Evolutionary conservation across 1,140 invertebrate species (phyloP).

Genomic region (Eufriesea mexicana): DNA sequence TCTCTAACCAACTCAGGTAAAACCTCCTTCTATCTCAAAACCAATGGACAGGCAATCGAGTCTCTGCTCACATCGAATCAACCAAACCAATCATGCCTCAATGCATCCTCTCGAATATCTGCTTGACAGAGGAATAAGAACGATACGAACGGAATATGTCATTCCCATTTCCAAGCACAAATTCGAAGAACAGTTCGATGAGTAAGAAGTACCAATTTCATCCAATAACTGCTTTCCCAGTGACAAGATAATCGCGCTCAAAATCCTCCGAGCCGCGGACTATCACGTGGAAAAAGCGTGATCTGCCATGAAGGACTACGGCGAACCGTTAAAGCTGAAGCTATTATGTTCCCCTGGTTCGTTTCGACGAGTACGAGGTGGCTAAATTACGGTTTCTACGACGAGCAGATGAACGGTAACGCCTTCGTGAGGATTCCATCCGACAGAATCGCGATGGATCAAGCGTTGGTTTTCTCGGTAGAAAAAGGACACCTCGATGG

Average conservation of each 20-base stretch:
- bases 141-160: too few relatives aligned
- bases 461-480: not conserved
- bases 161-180: not conserved
- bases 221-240: not conserved
- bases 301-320: slow-evolving; percentile 1
- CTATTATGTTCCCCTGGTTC: slow-evolving; percentile 13
- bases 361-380: slow-evolving; percentile 2
- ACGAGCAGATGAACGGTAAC: slow-evolving; percentile 50
- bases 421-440: slow-evolving; percentile 36
- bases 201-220: not conserved
- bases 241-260: slow-evolving; percentile 17
- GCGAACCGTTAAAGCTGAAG: slow-evolving; percentile 31
- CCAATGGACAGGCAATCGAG: too few relatives aligned
- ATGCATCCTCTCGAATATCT: too few relatives aligned
- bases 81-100: too few relatives aligned
- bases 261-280: not conserved
- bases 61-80: too few relatives aligned
- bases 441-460: slow-evolving; percentile 6
- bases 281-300: not conserved
- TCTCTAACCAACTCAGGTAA: not conserved
- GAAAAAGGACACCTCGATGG: slow-evolving; percentile 30
- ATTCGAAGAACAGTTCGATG: not conserved
- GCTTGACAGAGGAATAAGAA: too few relatives aligned
- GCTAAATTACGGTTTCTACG: slow-evolving; percentile 43
- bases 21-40: too few relatives aligned